phyloP scores from a whole-genome alignment of 2,888 invertebrate genomes.

The Molorchus minor region DNA sequence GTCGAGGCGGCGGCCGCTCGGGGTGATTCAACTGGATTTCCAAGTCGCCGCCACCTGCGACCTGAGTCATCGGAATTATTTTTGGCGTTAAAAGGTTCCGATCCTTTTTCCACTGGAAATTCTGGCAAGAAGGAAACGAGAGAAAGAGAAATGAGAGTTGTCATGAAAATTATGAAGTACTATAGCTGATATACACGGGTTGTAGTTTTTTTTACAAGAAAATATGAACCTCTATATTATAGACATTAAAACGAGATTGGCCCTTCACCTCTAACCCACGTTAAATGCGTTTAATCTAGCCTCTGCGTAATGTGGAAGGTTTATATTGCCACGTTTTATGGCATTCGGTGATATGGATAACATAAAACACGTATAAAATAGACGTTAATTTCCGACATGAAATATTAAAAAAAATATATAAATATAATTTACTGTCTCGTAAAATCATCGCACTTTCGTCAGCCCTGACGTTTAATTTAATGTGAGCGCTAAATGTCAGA shows the following conservation, averaged over 20 bases:
- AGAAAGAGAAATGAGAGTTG: too few species aligned
- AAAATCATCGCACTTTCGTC: neutral
- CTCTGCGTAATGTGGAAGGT: slow-evolving; percentile 14
- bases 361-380: slow-evolving; percentile 20
- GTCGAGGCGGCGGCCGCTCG: too few species aligned
- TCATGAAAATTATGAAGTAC: too few species aligned
- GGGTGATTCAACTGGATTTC: slow-evolving; percentile 18
- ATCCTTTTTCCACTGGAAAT: too few species aligned
- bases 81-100: too few species aligned
- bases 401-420: slow-evolving; percentile 1
- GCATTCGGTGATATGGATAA: slow-evolving; percentile 11
- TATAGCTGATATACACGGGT: too few species aligned
- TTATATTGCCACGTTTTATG: slow-evolving; percentile 16
- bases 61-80: too few species aligned
- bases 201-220: too few species aligned
- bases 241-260: neutral
- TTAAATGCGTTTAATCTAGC: slow-evolving; percentile 23
- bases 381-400: slow-evolving; percentile 8
- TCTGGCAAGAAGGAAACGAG: too few species aligned
- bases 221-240: too few species aligned
- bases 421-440: neutral
- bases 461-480: neutral
- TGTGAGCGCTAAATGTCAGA: too few species aligned
- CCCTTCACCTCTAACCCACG: slow-evolving; percentile 1
- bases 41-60: too few species aligned